Percentiles rank a stretch among this genome's conserved stretches.
These are phyloP conservation scores for Sebastes itinus DNA, from an alignment of 2,797 vertebrate species.

Conservation along the genomic window DNA sequence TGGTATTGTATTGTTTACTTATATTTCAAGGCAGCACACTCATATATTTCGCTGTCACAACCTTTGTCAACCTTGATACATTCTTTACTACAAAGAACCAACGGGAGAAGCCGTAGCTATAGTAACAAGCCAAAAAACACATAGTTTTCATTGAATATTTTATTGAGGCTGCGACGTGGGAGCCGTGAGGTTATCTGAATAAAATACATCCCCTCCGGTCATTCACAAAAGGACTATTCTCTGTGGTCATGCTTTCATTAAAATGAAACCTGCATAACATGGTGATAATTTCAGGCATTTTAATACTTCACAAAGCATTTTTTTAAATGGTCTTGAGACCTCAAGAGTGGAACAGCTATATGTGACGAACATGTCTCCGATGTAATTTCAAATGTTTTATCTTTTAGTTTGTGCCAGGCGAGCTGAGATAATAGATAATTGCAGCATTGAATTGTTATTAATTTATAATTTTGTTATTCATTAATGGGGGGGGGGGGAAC, in stretches of 20 bases:
- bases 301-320: background rate
- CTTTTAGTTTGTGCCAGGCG: background rate
- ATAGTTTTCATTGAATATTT: slow-evolving; percentile 6
- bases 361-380: background rate
- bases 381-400: background rate
- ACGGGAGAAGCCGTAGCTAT: background rate
- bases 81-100: background rate
- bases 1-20: background rate
- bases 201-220: background rate
- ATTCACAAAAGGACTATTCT: background rate
- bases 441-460: slow-evolving; percentile 27
- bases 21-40: background rate
- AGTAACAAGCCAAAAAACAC: background rate
- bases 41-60: background rate
- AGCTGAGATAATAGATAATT: slow-evolving; percentile 13
- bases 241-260: background rate
- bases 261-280: background rate
- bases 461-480: slow-evolving; percentile 42
- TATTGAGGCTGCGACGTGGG: background rate
- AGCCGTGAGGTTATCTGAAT: slow-evolving; percentile 2
- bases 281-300: background rate
- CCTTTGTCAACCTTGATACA: background rate
- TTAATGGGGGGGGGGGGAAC: slow-evolving; percentile 15
- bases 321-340: background rate
- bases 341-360: background rate